Evolutionary conservation across 2,888 invertebrate species (phyloP), one percentile per base, ranked within the genome.

Genomic region (Chrysolina haemoptera): DNA sequence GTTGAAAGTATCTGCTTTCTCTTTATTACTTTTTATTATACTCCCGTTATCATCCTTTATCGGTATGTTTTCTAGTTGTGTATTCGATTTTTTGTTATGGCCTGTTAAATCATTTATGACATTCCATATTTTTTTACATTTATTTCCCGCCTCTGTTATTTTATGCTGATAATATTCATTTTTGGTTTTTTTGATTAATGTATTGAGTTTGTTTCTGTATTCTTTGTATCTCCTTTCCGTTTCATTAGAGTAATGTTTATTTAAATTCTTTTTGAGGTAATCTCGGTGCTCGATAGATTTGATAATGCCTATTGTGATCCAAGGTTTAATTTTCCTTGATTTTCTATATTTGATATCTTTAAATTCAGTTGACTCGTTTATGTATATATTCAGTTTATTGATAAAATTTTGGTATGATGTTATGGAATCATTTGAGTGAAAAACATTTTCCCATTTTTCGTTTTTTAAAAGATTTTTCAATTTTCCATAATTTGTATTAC

Each of bases 131-230:
- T n/a, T n/a, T n/a, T n/a, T n/a, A n/a, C n/a, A n/a, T 50, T 68
- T 20, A 4, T 64, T 64, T 62, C 62, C 67, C 3, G 68, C 73
- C 48, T 73, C 53, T 14, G 9, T 16, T 14, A 73, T 65, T 70
- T 73, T 73, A n/a, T 69, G 16, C 48, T 73, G 14, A 62, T 73
- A 70, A 66, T n/a, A 65, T 62, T 69, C 63, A 46, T 73, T 69
- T 68, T 69, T 65, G 14, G 50, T 70, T 68, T 41, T 68, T 68
- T 43, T 63, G n/a, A 73, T 73, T 27, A 64, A 18, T 16, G 20
- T 9, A 43, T 27, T 3, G 27, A 73, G 59, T 59, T 70, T 65
- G 50, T 73, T 73, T 50, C 69, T 50, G 16, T 68, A 70, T 70
- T 55, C 35, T 66, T 69, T 65, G 65, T 73, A 70, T 65, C 50